Conservation (phyloP, 2,797 vertebrate genomes). For the Linurgus olivaceus region DNA sequence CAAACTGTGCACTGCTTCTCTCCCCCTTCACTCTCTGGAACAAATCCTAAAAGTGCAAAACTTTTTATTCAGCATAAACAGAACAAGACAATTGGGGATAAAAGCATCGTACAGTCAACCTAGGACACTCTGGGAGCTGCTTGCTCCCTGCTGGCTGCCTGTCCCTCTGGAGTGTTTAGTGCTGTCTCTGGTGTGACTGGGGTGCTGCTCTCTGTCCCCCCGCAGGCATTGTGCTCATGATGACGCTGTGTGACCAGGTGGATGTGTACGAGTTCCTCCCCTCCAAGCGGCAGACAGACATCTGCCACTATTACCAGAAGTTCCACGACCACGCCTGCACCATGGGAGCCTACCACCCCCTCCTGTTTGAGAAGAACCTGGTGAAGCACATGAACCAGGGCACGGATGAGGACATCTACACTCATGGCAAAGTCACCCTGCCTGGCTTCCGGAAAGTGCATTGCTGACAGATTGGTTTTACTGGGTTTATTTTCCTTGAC, state of each 20-base stretch:
- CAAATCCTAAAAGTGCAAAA: background rate
- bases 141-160: too few species aligned
- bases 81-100: background rate
- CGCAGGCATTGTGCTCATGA: conserved; percentile 79
- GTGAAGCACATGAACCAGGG: conserved; percentile 79
- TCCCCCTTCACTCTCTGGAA: background rate
- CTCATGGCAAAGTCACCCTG: conserved; percentile 72
- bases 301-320: conserved; percentile 81
- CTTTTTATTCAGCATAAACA: background rate
- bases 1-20: background rate
- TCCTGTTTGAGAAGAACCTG: conserved; percentile 82
- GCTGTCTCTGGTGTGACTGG: background rate
- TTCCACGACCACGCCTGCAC: conserved; percentile 78
- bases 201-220: background rate
- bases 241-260: conserved; percentile 78
- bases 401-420: conserved; percentile 72
- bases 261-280: conserved; percentile 81
- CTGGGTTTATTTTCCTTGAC: background rate
- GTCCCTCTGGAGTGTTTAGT: too few species aligned
- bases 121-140: background rate
- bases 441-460: conserved; percentile 64
- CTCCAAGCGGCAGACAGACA: conserved; percentile 76
- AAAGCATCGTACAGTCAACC: background rate
- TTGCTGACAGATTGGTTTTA: conserved; percentile 41
- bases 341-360: conserved; percentile 80